These are phyloP conservation scores for Neuroterus valhalla DNA, from an alignment of 1,140 invertebrate genomes.

Conservation along the genomic window DNA sequence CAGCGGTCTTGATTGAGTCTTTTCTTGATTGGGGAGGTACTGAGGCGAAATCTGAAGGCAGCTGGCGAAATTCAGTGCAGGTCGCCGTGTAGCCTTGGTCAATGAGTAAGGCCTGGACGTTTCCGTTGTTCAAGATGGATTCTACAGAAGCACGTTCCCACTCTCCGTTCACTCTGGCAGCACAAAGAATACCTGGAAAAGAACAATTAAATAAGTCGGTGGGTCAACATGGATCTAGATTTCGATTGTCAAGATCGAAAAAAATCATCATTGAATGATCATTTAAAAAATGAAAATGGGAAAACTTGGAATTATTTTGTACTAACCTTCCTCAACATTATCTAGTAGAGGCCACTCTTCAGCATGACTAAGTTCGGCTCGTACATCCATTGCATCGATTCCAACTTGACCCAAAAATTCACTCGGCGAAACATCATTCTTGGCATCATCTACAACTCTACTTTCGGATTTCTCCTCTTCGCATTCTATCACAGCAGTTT, in stretches of 20 bases:
- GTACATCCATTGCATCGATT: not conserved
- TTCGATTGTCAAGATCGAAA: no score
- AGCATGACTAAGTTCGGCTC: not conserved
- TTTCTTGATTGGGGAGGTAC: not conserved
- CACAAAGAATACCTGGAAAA: not conserved
- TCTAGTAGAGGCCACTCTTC: not conserved
- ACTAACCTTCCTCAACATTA: not conserved
- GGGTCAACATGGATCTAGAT: no score
- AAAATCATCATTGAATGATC: no score
- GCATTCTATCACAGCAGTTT: no score
- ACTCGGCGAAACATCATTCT: not conserved
- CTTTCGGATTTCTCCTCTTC: no score
- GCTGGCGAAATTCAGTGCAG: not conserved
- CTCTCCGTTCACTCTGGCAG: not conserved
- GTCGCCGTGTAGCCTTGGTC: not conserved
- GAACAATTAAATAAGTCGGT: no score
- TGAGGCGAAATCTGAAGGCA: not conserved
- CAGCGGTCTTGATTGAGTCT: not conserved
- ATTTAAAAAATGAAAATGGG: no score
- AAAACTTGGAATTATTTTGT: no score
- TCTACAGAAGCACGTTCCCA: not conserved
- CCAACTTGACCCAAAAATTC: slow-evolving; percentile 3
- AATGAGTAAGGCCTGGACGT: not conserved
- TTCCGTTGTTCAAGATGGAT: not conserved
- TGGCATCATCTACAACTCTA: not conserved